A percentile compares a stretch with the other conserved stretches of the same genome.
These are phyloP conservation scores for Julus scanicus DNA, from an alignment of 2,888 invertebrate genomes.

Conservation along the genomic window DNA sequence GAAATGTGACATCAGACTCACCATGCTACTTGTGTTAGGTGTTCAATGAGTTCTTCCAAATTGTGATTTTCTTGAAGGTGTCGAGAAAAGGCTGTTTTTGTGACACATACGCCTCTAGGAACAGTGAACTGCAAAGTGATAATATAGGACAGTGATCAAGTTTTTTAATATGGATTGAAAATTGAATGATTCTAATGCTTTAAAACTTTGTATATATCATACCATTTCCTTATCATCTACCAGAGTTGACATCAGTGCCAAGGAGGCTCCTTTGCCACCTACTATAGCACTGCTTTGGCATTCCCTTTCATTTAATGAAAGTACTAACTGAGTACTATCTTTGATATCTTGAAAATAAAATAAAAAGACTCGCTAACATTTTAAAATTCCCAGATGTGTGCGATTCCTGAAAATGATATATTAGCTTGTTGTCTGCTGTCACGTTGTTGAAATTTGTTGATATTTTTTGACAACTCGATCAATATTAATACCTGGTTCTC, in stretches of 20 bases:
- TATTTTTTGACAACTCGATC: no score
- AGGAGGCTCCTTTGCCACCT: constrained; percentile 83
- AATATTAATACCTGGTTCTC: constrained; percentile 46
- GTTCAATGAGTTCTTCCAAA: constrained; percentile 69
- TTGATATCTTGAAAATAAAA: neutral
- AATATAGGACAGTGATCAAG: neutral
- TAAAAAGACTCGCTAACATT: constrained; percentile 37
- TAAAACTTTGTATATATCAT: neutral
- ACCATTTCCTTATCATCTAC: neutral
- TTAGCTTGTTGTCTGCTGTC: no score
- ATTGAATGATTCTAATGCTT: neutral
- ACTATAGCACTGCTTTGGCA: constrained; percentile 72
- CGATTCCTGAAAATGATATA: no score
- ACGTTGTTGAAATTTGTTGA: no score
- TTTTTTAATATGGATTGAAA: neutral
- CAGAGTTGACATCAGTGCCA: constrained; percentile 72
- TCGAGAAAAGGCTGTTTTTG: constrained; percentile 72
- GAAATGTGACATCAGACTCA: neutral
- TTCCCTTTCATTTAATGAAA: constrained; percentile 59
- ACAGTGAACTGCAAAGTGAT: constrained; percentile 65
- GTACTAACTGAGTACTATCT: constrained; percentile 62
- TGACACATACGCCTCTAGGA: constrained; percentile 79
- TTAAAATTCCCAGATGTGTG: no score
- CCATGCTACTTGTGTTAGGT: constrained; percentile 70
- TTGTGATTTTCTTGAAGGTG: constrained; percentile 70